Base-by-base conservation (phyloP, 1,140 invertebrate genomes). In the Brachionus calyciflorus region DNA sequence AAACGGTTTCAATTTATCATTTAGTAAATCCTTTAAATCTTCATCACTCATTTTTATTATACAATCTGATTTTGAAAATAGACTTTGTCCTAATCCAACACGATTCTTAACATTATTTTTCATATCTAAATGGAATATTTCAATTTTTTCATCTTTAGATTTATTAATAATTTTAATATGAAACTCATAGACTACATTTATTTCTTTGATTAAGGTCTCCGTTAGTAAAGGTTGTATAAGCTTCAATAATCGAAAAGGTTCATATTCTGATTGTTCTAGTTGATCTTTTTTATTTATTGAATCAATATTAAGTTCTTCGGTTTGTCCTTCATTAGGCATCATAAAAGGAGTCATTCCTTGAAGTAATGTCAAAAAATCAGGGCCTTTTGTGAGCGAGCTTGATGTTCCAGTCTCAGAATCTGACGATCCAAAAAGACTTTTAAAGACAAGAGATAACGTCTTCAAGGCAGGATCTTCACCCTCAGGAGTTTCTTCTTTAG, bases 391-490 rank as follows among this genome's bases (percentile, higher is more conserved):
- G 19, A 33, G 17, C 1, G 19, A 24, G 10, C 24, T 33, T 19
- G 41, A 70, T 40, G 69, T 73, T 19, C 1, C 37, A 21, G 44
- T 3, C 14, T 19, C 12, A 24, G 69, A 51, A 24, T 73, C 46
- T 44, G 60, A 24, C 19, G 44, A 30, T 12, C 33, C 51, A 17
- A 73, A 55, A 5, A 73, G 4, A 17, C 69, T 73, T 24, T 73
- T 73, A 33, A 76, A 76, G 14, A 76, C 33, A 17, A 17, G 14
- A 14, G 73, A 28, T 33, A 76, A 48, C 19, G 10, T 55, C 6
- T 76, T 55, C 5, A 76, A 24, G 10, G 73, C 73, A n/a, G 73
- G 73, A 57, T 76, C 73, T 57, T 76, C 49, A 30, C 37, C 37
- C 24, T 76, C 49, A n/a, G 21, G 40, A 60, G 26, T 60, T 48